Evolutionary conservation across 1,140 invertebrate genomes (phyloP), one percentile per base, ranked within the genome.

Genomic region (Bombus fervidus): DNA sequence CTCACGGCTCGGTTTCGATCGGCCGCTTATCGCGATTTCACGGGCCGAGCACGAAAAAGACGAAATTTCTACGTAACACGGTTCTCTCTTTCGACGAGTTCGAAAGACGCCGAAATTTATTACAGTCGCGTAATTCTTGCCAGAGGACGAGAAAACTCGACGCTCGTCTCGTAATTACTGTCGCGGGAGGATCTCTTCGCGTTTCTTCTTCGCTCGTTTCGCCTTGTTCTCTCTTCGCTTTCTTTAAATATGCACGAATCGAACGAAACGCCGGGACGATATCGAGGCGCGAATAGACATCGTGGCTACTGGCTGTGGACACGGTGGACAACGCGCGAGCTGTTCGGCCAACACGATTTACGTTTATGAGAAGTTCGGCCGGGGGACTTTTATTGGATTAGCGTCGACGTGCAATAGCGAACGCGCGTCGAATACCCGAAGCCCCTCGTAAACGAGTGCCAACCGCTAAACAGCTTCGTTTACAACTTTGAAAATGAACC

Each of bases 1-100:
- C 92, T 90, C 93, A 91, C 92, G 92, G 69, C 37, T 71, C 68
- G 79, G 69, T 57, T 77, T 79, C 78, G 87, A 87, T 89, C 87
- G 83, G 31, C 22, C 4, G 68, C 64, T 73, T 80, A 80, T 85
- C 86, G 76, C 76, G 89, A 90, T 90, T 87, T 89, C 86, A 75
- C 71, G 80, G 81, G 74, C 83, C 84, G 68, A 31, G 28, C 22
- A 41, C 37, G 68, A 80, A 71, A 53, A 53, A 81, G 82, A 80
- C 83, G 39, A 80, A 76, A 90, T 87, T 89, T 87, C 86, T 75
- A 75, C 74, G 84, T 86, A 86, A 82, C 87, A 82, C 53, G 69
- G 43, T 68, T 41, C 59, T n/a, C 37, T 10, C 22, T 9, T 72
- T 59, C 66, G 76, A 71, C 59, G 59, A 39, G 34, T 22, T 13